These are phyloP conservation scores for Clistopyga incitator DNA, from an alignment of 2,888 invertebrate genomes.

Conservation along the genomic window DNA sequence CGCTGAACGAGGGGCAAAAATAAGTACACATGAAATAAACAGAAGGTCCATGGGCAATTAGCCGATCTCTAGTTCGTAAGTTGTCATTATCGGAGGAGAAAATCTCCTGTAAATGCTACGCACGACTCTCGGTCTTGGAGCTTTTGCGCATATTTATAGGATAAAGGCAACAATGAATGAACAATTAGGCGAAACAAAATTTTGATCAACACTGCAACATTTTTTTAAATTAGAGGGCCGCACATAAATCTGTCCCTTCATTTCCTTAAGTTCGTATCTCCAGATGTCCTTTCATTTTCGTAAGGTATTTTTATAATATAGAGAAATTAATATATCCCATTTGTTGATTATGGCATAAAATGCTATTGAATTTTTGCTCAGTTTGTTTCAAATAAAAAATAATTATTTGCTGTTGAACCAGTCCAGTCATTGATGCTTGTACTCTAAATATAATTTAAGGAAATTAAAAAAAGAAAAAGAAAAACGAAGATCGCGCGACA, in stretches of 20 bases:
- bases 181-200: not conserved
- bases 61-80: slow-evolving; percentile 27
- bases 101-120: slow-evolving; percentile 33
- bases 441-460: not conserved
- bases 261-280: no score
- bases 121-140: slow-evolving; percentile 31
- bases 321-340: not conserved
- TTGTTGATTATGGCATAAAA: not conserved
- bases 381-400: not conserved
- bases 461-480: not conserved
- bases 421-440: slow-evolving; percentile 3
- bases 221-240: not conserved
- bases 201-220: not conserved
- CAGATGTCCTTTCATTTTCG: not conserved
- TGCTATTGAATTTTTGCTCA: not conserved
- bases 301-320: not conserved
- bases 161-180: slow-evolving; percentile 1
- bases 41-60: slow-evolving; percentile 26
- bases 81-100: slow-evolving; percentile 21
- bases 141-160: slow-evolving; percentile 34
- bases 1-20: slow-evolving; percentile 28
- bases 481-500: slow-evolving; percentile 69
- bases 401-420: not conserved
- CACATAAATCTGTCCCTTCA: no score
- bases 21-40: slow-evolving; percentile 30